These are phyloP conservation scores for Sebastes reedi DNA, from an alignment of 2,797 vertebrate species.

Conservation along the genomic window DNA sequence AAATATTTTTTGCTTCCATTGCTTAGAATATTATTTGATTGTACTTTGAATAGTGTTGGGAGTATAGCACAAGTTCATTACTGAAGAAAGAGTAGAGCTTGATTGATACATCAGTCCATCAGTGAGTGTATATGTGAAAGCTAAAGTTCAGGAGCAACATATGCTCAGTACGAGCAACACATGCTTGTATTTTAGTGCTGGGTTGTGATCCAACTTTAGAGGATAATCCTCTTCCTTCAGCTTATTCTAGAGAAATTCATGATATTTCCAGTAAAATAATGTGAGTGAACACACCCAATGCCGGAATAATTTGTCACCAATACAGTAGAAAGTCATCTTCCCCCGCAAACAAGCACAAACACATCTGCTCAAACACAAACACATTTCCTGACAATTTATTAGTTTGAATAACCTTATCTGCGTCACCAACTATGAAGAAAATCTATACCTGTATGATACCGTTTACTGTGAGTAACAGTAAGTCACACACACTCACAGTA, in stretches of 20 bases:
- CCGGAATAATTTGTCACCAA: background rate
- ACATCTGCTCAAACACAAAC: background rate
- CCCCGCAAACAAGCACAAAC: background rate
- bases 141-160: background rate
- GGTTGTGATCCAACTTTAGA: background rate
- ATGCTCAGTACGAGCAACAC: no score
- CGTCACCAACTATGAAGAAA: background rate
- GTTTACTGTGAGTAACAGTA: background rate
- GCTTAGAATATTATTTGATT: background rate
- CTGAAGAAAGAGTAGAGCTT: background rate
- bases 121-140: background rate
- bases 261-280: background rate
- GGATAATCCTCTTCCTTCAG: background rate
- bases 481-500: background rate
- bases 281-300: background rate
- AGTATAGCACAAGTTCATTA: background rate
- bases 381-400: background rate
- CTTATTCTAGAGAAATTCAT: background rate
- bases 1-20: background rate
- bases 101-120: background rate
- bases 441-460: background rate
- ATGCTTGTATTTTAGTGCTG: background rate
- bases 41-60: background rate
- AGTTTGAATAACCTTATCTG: background rate
- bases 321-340: background rate